Conservation (phyloP, 2,888 invertebrate genomes). For the Hyalella azteca region DNA sequence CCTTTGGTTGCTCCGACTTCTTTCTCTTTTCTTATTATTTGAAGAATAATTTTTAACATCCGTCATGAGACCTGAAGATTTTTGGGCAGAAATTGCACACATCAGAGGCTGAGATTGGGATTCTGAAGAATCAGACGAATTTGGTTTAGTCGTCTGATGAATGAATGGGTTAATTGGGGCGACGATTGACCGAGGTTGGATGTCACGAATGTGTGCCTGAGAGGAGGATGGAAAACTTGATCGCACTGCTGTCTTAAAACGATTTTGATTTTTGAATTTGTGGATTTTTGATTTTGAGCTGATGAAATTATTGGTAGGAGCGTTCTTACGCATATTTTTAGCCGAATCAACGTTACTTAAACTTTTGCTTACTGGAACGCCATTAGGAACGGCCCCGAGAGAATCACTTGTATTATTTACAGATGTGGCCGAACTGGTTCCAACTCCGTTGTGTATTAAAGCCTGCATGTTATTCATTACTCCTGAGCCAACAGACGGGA, state of each 20-base stretch:
- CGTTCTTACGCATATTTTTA: too few species aligned
- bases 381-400: too few species aligned
- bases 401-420: too few species aligned
- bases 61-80: background rate
- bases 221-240: background rate
- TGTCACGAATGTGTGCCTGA: background rate
- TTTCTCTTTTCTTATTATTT: background rate
- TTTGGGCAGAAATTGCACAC: background rate
- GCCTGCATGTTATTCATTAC: background rate
- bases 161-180: too few species aligned
- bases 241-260: background rate
- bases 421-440: background rate
- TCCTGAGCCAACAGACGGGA: background rate
- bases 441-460: background rate
- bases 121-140: slow-evolving; percentile 4
- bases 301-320: too few species aligned
- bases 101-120: background rate
- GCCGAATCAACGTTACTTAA: too few species aligned
- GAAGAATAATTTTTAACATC: background rate
- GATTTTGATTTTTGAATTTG: background rate
- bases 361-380: too few species aligned
- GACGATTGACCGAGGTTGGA: slow-evolving; percentile 7
- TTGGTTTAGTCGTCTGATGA: too few species aligned
- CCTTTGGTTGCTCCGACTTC: background rate
- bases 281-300: too few species aligned